A percentile compares a stretch with the other conserved stretches of the same genome.
Conservation (phyloP, 2,888 invertebrate genomes). For the Pollenia griseotomentosa region DNA sequence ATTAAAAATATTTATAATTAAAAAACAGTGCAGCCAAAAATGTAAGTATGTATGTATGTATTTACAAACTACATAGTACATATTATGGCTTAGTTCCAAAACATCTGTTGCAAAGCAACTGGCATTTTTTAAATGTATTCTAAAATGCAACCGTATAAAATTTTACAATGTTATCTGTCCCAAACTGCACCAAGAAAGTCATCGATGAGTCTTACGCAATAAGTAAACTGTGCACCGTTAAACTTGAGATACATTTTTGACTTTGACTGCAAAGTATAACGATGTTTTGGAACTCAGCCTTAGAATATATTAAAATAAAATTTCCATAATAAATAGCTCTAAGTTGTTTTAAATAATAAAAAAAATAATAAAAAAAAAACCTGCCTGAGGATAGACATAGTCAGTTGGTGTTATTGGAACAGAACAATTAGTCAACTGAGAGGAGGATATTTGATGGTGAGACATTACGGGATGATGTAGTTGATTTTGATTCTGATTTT, state of each 20-base stretch:
- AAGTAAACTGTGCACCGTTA: too few species aligned
- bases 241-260: too few species aligned
- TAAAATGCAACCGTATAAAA: too few species aligned
- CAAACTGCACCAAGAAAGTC: too few species aligned
- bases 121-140: too few species aligned
- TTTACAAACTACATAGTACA: too few species aligned
- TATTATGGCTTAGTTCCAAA: too few species aligned
- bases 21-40: slow-evolving; percentile 59
- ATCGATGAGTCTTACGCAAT: too few species aligned
- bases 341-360: slow-evolving; percentile 47
- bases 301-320: slow-evolving; percentile 7
- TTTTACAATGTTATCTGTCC: too few species aligned
- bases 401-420: slow-evolving; percentile 61
- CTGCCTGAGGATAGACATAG: slow-evolving; percentile 79
- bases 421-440: slow-evolving; percentile 74
- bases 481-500: slow-evolving; percentile 58
- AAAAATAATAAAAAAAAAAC: slow-evolving; percentile 76
- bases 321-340: slow-evolving; percentile 35
- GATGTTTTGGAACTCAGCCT: too few species aligned
- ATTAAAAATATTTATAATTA: slow-evolving; percentile 29
- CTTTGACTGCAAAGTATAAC: too few species aligned
- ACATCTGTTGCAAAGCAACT: too few species aligned
- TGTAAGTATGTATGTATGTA: not conserved
- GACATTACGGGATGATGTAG: slow-evolving; percentile 57
- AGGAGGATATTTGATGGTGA: slow-evolving; percentile 65